Conservation (phyloP, 1,140 invertebrate species). For the Drosophila varians region DNA sequence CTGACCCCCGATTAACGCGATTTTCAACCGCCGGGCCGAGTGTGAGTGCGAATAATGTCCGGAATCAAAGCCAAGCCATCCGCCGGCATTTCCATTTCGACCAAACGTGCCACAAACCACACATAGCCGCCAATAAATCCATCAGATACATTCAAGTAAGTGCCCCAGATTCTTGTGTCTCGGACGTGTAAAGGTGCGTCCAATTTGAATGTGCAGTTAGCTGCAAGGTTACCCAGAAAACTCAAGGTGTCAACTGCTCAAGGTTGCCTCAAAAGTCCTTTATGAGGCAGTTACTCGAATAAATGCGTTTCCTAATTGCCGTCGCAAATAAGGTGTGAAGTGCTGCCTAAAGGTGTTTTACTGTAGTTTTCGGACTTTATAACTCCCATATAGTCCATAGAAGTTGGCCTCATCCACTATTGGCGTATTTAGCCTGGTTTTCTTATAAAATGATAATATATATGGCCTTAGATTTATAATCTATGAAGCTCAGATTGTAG, state of each 20-base stretch:
- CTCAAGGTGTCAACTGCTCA: slow-evolving; percentile 56
- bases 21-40: slow-evolving; percentile 12
- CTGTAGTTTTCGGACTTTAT: too few species aligned
- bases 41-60: slow-evolving; percentile 24
- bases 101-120: slow-evolving; percentile 18
- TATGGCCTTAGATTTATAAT: too few species aligned
- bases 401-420: too few species aligned
- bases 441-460: too few species aligned
- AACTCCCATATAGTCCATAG: too few species aligned
- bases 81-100: slow-evolving; percentile 23
- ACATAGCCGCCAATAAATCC: slow-evolving; percentile 6
- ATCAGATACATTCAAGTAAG: slow-evolving; percentile 44
- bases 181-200: slow-evolving; percentile 23
- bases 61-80: slow-evolving; percentile 4
- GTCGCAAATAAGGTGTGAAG: slow-evolving; percentile 4
- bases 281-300: background rate
- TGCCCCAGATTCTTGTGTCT: slow-evolving; percentile 1
- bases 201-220: slow-evolving; percentile 34
- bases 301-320: slow-evolving; percentile 34
- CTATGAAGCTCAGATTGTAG: too few species aligned
- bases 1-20: slow-evolving; percentile 13
- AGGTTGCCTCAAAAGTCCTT: slow-evolving; percentile 42
- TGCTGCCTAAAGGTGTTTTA: background rate
- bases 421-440: too few species aligned
- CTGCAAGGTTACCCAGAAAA: slow-evolving; percentile 13